Evolutionary conservation across 2,113 vertebrate species (phyloP), one percentile per base, ranked within the genome.

Genomic region (Cryptomyrus ogoouensis): DNA sequence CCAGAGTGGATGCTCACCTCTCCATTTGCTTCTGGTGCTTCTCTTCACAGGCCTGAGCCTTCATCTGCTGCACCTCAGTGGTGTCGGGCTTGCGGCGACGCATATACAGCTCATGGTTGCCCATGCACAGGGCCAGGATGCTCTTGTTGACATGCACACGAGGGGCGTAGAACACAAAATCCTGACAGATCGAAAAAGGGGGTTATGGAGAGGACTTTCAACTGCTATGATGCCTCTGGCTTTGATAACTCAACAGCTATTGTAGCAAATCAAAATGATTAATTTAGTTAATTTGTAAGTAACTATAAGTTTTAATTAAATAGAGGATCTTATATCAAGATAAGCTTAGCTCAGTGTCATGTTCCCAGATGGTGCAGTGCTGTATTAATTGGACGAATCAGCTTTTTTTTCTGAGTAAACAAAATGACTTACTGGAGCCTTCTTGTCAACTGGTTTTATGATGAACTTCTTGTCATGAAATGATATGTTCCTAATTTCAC

Each of bases 21-120:
- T 99, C 98, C 94, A 97, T 90, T 83, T 98, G 96, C 87, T 96
- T 99, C 94, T 98, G 97, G 89, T 97, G 96, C 93, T 98, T 97
- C 94, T 99, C 98, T 91, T 99, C 97, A 10, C 95, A 95, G 88
- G 98, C 98, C 95, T 99, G 98, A 3, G 98, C 97, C 95, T 98
- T 99, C 98, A 99, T 99, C 96, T 99, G 98, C 92, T 99, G 98
- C 6, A 99, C 97, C 95, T 99, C 98, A 31, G 99, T 99, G 93
- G 95, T 98, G 94, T 99, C 98, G 0, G 97, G 93, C 93, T 98
- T 98, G 91, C 98, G 95, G 91, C 98, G 97, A 62, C 97, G 96
- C 96, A 98, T 98, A 91, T 98, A 99, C 91, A 98, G 95, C 7
- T 99, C 98, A 0, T 99, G 98, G 95, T 99, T 99, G 6, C 98